Evolutionary conservation across 2,888 invertebrate species (phyloP).

Genomic region (Drosophila peninsularis): DNA sequence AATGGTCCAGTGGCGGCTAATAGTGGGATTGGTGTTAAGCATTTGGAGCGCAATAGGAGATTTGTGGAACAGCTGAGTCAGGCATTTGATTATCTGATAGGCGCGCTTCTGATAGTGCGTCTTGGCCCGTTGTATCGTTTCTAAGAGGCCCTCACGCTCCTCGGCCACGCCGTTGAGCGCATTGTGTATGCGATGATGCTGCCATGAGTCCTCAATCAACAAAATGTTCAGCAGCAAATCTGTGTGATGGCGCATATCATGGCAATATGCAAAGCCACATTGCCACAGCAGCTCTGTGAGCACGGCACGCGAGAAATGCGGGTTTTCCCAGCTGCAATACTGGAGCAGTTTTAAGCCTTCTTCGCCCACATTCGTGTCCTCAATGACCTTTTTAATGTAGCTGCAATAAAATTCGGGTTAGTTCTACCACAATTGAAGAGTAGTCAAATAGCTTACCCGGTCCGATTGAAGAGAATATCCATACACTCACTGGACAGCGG

Average conservation of each 20-base stretch:
- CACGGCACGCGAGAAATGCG: slow-evolving; percentile 94
- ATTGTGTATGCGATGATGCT: slow-evolving; percentile 96
- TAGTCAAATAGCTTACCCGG: slow-evolving; percentile 86
- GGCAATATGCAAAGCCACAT: slow-evolving; percentile 94
- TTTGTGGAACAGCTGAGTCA: slow-evolving; percentile 95
- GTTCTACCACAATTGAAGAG: background rate
- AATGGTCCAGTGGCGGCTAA: slow-evolving; percentile 94
- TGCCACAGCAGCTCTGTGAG: slow-evolving; percentile 97
- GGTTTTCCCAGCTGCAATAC: slow-evolving; percentile 99
- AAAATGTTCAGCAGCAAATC: slow-evolving; percentile 94
- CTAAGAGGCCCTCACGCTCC: slow-evolving; percentile 95
- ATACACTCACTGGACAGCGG: slow-evolving; percentile 90
- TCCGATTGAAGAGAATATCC: slow-evolving; percentile 92
- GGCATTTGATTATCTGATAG: slow-evolving; percentile 98
- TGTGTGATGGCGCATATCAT: slow-evolving; percentile 96
- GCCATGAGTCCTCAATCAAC: slow-evolving; percentile 97
- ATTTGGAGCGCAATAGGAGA: slow-evolving; percentile 92
- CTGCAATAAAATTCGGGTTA: slow-evolving; percentile 82
- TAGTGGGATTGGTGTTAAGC: slow-evolving; percentile 90
- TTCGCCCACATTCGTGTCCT: slow-evolving; percentile 96
- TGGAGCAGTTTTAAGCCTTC: slow-evolving; percentile 95
- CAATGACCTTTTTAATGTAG: slow-evolving; percentile 97
- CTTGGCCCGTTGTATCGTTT: slow-evolving; percentile 96
- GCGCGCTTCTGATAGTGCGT: slow-evolving; percentile 98
- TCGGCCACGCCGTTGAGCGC: slow-evolving; percentile 94